A percentile compares a stretch with the other conserved stretches of the same genome.
phyloP scores from a whole-genome alignment of 2,797 vertebrate species.

The Falco naumanni region DNA sequence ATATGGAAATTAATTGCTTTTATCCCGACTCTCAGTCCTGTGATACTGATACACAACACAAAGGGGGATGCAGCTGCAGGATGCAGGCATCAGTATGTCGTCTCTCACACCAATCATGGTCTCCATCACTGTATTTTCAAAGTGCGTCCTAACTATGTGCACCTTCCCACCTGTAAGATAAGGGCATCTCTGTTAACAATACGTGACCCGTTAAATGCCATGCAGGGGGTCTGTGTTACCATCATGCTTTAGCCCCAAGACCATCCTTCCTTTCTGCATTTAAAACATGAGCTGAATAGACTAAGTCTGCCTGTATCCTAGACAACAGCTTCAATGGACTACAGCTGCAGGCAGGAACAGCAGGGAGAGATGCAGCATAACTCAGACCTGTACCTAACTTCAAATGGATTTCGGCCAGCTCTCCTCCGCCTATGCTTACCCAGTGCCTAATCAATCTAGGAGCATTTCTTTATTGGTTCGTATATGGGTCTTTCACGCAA shows the following conservation, averaged over 20 bases:
- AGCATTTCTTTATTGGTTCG: constrained; percentile 17
- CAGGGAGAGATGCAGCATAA: not conserved
- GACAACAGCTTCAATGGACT: constrained; percentile 30
- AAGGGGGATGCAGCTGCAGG: not conserved
- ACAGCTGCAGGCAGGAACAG: constrained; percentile 4
- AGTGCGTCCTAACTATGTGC: not conserved
- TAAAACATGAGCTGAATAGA: not conserved
- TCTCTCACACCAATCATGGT: not conserved
- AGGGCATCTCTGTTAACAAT: not conserved
- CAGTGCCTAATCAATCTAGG: not conserved
- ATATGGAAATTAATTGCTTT: not conserved
- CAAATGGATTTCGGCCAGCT: constrained; percentile 19
- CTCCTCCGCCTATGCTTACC: not conserved
- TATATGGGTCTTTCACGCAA: not conserved
- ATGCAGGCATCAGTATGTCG: too few relatives aligned
- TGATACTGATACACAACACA: not conserved
- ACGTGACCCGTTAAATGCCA: not conserved
- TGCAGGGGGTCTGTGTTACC: not conserved
- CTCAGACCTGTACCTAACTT: not conserved
- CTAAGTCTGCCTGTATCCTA: constrained; percentile 19
- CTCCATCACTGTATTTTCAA: not conserved
- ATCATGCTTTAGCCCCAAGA: not conserved
- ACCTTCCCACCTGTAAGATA: not conserved
- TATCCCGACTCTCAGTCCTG: not conserved
- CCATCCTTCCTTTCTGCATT: not conserved